Evolutionary conservation across 2,888 invertebrate genomes (phyloP), one percentile per base, ranked within the genome.

Genomic region (Apomyelois bistriatella): DNA sequence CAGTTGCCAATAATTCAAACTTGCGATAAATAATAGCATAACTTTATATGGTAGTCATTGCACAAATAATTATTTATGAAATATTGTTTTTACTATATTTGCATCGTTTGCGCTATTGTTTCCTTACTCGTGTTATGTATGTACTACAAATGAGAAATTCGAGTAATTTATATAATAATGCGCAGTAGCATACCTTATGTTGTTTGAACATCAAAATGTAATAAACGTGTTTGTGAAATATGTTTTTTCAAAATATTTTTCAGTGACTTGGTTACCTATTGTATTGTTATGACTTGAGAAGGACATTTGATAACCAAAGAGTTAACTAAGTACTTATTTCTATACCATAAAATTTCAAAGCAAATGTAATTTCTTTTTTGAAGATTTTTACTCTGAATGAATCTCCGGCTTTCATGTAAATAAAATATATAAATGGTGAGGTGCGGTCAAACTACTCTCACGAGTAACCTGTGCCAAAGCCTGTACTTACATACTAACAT

Each of bases 101-200:
- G 43, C 43, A 52, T 43, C 35, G 22, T 37, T 42, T 52, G 28
- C 36, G 36, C 22, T 41, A 50, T 50, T 50, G 49, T 50, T 32
- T 50, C 32, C 30, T 22, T 16, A 35, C 16, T 16, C 0, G 13
- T 32, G 32, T 30, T 16, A 15, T 28, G 1, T 9, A 22, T 22
- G 22, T 22, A 22, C n/a, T 32, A 4, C 8, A 32, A 46, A 5
- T 13, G 9, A 40, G 30, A 40, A 40, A 40, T 37, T 49, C 8
- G 22, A 28, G 15, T 32, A 40, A n/a, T n/a, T n/a, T 10, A 42
- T 12, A 4, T 17, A n/a, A 22, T 38, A 48, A 37, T 48, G 38
- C 37, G 48, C 48, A 48, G 38, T 38, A 48, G 28, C 28, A 46
- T 32, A 13, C n/a, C n/a, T n/a, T 12, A 12, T 43, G 13, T 10